Base-by-base conservation (phyloP, 2,888 invertebrate genomes). In the Dastarcus helophoroides region DNA sequence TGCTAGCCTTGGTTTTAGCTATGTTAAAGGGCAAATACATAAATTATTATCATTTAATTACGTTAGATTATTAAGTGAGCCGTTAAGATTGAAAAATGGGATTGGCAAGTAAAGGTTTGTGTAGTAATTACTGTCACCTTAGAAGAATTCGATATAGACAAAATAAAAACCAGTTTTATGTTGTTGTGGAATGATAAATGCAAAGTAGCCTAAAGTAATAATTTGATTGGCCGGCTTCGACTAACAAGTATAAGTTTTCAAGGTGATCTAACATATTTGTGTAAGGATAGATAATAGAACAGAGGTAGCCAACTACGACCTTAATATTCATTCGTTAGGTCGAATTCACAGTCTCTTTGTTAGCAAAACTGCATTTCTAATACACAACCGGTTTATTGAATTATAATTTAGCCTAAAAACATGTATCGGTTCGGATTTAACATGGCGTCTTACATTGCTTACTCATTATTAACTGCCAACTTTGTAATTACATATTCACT, bases 361-460 rank as follows among this genome's bases (percentile, higher is more conserved):
- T 58, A 48, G 49, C 50, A 47, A 51, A 53, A 55, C 54, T 51
- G 47, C 52, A 53, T 53, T 58, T 56, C 58, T 58, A 56, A 56
- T 52, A 45, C 54, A 47, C 45, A 53, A 59, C 57, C 58, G 57
- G 59, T 58, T 57, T 53, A 55, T 55, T 56, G 58, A 59, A 58
- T 58, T 53, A 54, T 54, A 57, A 56, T 57, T 54, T 54, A 56
- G 53, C 55, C 56, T 54, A 56, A 58, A 58, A 58, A 55, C 53
- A 51, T 46, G 51, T 46, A 50, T 48, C 40, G 44, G 49, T 28
- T 19, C 25, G 26, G 22, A 42, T 47, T 40, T 43, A 47, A 46
- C 45, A 47, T 47, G 49, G 49, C 47, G 44, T 40, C 47, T 39
- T 34, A 30, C 21, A 13, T 13, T 29, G 22, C 10, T n/a, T n/a